A percentile compares a stretch with the other conserved stretches of the same genome.
Conservation (phyloP, 2,113 vertebrate genomes). For the Lasiurus cinereus region DNA sequence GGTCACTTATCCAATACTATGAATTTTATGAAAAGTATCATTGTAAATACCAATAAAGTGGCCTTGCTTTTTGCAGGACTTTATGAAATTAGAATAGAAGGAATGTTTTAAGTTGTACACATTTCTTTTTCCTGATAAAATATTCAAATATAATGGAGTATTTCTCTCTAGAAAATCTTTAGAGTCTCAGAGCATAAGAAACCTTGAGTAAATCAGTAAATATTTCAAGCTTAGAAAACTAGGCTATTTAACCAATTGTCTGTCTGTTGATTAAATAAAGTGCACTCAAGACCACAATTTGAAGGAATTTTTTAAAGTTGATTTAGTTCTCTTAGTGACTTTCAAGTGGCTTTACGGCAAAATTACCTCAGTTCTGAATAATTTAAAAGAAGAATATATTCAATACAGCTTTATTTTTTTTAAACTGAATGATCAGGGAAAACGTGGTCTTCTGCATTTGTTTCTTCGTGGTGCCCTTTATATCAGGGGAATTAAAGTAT, state of each 20-base stretch:
- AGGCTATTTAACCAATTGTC: constrained; percentile 38
- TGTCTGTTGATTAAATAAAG: neutral
- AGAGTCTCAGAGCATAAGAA: constrained; percentile 1
- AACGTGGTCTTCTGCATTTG: constrained; percentile 24
- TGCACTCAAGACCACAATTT: neutral
- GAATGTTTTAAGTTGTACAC: constrained; percentile 22
- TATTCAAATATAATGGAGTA: neutral
- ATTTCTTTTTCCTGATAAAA: constrained; percentile 36
- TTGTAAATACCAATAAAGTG: constrained; percentile 12
- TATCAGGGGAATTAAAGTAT: constrained; percentile 33
- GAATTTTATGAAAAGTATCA: constrained; percentile 45
- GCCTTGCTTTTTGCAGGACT: constrained; percentile 16
- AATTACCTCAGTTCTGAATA: constrained; percentile 31
- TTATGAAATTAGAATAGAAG: neutral
- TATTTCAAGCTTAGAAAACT: constrained; percentile 11
- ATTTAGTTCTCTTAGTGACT: constrained; percentile 21
- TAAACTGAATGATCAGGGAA: constrained; percentile 4
- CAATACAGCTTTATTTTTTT: constrained; percentile 33
- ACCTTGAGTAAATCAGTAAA: constrained; percentile 24
- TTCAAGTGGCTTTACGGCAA: constrained; percentile 22
- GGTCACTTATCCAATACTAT: neutral
- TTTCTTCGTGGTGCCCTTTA: constrained; percentile 30
- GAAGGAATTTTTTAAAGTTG: constrained; percentile 41
- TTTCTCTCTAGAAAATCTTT: constrained; percentile 30
- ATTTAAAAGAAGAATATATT: constrained; percentile 32